These are phyloP conservation scores for Schizopygopsis pylzovi DNA, from an alignment of 2,797 vertebrate genomes.

Conservation along the genomic window DNA sequence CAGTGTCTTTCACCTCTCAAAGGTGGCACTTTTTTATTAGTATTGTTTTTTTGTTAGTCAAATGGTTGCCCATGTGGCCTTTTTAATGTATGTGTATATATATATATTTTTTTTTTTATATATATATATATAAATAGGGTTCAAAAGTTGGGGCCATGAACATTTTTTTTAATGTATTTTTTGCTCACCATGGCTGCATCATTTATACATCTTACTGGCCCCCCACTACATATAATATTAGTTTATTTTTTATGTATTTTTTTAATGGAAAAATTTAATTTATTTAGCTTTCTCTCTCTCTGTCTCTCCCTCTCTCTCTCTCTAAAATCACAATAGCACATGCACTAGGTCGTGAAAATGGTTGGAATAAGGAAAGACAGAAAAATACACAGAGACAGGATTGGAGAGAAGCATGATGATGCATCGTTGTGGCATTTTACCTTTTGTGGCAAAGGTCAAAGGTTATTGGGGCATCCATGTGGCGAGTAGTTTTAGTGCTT, in stretches of 20 bases:
- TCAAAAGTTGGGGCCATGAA: too few species aligned
- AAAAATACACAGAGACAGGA: background rate
- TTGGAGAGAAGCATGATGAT: slow-evolving; percentile 38
- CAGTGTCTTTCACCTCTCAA: slow-evolving; percentile 3
- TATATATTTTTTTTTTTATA: too few species aligned
- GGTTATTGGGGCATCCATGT: slow-evolving; percentile 36
- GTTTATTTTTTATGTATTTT: too few species aligned
- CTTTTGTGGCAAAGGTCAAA: slow-evolving; percentile 44
- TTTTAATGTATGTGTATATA: too few species aligned
- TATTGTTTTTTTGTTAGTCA: background rate
- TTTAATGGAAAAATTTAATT: too few species aligned
- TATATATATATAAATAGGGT: too few species aligned
- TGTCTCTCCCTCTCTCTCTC: background rate
- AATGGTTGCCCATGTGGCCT: background rate
- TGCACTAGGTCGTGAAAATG: background rate
- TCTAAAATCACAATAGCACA: background rate
- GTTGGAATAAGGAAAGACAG: background rate
- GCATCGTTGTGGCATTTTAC: slow-evolving; percentile 46
- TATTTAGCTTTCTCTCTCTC: background rate
- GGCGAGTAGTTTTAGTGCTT: slow-evolving; percentile 25
- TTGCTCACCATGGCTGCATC: too few species aligned
- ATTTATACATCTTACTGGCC: too few species aligned
- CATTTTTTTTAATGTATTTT: too few species aligned
- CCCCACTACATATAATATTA: too few species aligned
- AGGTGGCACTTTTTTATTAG: background rate